A percentile compares a stretch with the other conserved stretches of the same genome.
Conservation (phyloP, 2,797 vertebrate genomes). For the Naso thynnoides region DNA sequence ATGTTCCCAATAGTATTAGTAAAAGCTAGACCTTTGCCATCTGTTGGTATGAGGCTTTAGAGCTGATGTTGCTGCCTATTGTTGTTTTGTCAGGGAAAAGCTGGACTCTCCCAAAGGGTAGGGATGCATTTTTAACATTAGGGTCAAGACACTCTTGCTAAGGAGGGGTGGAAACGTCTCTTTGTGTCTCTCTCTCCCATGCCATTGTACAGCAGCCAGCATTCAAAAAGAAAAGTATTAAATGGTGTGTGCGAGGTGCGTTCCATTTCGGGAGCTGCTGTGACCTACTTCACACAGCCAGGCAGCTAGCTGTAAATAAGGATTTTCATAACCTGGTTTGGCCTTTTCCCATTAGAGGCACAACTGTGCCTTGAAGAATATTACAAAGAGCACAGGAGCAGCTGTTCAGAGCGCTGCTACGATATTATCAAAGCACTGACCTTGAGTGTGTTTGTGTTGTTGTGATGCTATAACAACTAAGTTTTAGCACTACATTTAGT, state of each 20-base stretch:
- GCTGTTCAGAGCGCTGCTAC: conserved; percentile 56
- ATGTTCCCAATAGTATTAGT: conserved; percentile 10
- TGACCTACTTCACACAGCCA: conserved; percentile 83
- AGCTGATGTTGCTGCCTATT: conserved; percentile 18
- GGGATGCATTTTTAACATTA: conserved; percentile 36
- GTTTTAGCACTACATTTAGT: conserved; percentile 43
- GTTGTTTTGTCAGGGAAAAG: conserved; percentile 30
- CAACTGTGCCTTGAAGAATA: conserved; percentile 76
- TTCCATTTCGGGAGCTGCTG: conserved; percentile 77
- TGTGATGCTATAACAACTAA: conserved; percentile 63
- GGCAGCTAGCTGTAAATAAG: conserved; percentile 82
- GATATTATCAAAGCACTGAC: conserved; percentile 71
- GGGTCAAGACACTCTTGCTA: conserved; percentile 33
- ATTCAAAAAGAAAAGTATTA: conserved; percentile 71
- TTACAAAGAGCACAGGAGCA: conserved; percentile 69
- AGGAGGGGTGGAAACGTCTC: conserved; percentile 55
- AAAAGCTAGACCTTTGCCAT: conserved; percentile 23
- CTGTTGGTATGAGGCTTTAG: conserved; percentile 24
- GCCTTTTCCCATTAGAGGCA: conserved; percentile 82
- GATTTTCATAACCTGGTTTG: conserved; percentile 81
- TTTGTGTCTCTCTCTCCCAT: conserved; percentile 68
- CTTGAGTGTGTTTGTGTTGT: conserved; percentile 54
- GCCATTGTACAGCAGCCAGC: conserved; percentile 55
- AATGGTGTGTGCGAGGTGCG: conserved; percentile 68
- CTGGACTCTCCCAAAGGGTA: conserved; percentile 41